Evolutionary conservation across 2,888 invertebrate genomes (phyloP).

Genomic region (Melieria crassipennis): DNA sequence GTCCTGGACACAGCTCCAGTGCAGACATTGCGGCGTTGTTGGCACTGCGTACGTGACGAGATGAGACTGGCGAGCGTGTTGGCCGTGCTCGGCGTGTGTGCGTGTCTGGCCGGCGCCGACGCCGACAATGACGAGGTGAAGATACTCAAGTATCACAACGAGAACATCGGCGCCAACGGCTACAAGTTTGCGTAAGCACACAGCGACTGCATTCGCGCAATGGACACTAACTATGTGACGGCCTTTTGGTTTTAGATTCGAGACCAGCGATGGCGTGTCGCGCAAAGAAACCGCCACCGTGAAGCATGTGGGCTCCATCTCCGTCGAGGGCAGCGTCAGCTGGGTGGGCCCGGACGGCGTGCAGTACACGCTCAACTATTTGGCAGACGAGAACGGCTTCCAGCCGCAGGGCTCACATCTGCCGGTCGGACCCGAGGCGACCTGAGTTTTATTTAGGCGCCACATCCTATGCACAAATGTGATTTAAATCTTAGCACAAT

Average conservation of each 20-base stretch:
- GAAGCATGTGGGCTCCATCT: slow-evolving; percentile 64
- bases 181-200: slow-evolving; percentile 69
- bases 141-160: slow-evolving; percentile 55
- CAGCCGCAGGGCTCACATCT: slow-evolving; percentile 65
- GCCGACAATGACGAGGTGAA: slow-evolving; percentile 39
- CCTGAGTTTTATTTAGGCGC: slow-evolving; percentile 12
- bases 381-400: slow-evolving; percentile 69
- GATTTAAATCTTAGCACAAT: too few species aligned
- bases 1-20: background rate
- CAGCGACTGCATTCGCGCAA: background rate
- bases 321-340: slow-evolving; percentile 65
- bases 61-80: slow-evolving; percentile 2
- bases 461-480: too few species aligned
- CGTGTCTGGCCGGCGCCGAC: slow-evolving; percentile 30
- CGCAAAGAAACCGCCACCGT: slow-evolving; percentile 64
- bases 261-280: slow-evolving; percentile 66
- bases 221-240: background rate
- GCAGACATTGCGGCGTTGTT: background rate
- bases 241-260: slow-evolving; percentile 49
- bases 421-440: slow-evolving; percentile 44
- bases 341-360: slow-evolving; percentile 67
- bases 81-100: background rate
- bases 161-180: slow-evolving; percentile 70
- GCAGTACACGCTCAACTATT: slow-evolving; percentile 66
- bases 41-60: background rate